These are phyloP conservation scores for Contarinia nasturtii DNA, from an alignment of 1,140 invertebrate genomes.

Conservation along the genomic window DNA sequence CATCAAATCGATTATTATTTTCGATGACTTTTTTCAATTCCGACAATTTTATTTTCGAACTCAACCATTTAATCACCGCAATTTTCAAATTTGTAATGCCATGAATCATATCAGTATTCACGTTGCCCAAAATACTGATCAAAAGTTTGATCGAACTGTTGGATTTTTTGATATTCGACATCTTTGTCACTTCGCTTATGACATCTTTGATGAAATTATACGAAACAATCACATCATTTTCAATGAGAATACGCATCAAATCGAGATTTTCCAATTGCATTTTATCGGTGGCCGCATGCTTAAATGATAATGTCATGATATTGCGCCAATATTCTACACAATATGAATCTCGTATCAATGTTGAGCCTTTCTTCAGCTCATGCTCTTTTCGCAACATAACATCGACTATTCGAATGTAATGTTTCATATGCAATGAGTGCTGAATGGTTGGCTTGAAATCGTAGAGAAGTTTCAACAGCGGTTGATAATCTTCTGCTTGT, in stretches of 20 bases:
- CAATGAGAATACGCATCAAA: not conserved
- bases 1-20: not conserved
- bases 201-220: conserved; percentile 19
- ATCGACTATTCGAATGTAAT: not conserved
- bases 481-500: conserved; percentile 14
- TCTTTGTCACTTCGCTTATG: conserved; percentile 13
- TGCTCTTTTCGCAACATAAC: not conserved
- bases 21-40: not conserved
- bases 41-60: not conserved
- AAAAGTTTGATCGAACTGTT: conserved; percentile 3
- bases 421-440: not conserved
- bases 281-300: conserved; percentile 12
- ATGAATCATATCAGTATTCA: not conserved
- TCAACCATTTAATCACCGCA: not conserved
- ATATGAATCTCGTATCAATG: not conserved
- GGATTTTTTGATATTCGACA: conserved; percentile 4
- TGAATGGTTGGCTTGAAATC: conserved; percentile 5
- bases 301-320: conserved; percentile 16
- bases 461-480: conserved; percentile 19
- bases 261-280: conserved; percentile 7
- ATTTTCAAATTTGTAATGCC: not conserved
- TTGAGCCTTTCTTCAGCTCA: not conserved
- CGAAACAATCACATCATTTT: not conserved
- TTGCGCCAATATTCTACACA: conserved; percentile 16
- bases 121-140: not conserved